A percentile compares a stretch with the other conserved stretches of the same genome.
These are phyloP conservation scores for Holothuria glaberrima DNA, from an alignment of 35 echinoderm and acorn worm species.

Conservation along the genomic window DNA sequence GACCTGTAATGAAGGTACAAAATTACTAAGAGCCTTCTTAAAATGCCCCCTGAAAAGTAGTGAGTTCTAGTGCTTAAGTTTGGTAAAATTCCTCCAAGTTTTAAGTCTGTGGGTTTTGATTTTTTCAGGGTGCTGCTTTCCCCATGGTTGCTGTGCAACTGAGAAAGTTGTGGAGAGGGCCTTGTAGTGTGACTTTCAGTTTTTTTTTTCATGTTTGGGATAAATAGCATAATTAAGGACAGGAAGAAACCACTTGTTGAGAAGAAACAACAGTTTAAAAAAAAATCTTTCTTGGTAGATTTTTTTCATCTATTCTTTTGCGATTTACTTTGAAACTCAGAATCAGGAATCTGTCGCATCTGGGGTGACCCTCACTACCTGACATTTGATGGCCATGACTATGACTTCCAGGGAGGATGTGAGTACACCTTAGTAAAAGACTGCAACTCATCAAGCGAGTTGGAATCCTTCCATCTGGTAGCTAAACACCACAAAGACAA, in stretches of 20 bases:
- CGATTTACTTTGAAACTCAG: slow-evolving; percentile 22
- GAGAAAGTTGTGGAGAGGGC: too few relatives aligned
- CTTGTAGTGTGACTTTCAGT: neutral
- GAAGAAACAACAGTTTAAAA: neutral
- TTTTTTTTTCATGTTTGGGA: neutral
- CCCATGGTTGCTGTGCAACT: too few relatives aligned
- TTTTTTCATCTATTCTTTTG: neutral
- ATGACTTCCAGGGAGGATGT: slow-evolving; percentile 86
- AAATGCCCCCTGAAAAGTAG: neutral
- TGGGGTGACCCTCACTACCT: slow-evolving; percentile 89
- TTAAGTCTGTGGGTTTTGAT: too few relatives aligned
- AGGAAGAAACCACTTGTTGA: neutral
- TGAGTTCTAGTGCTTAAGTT: too few relatives aligned
- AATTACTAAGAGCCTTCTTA: neutral
- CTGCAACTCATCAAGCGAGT: slow-evolving; percentile 14
- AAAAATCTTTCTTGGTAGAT: neutral
- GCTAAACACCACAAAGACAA: slow-evolving; percentile 48
- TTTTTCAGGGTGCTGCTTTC: too few relatives aligned
- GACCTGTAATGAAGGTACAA: slow-evolving; percentile 36
- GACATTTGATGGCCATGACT: slow-evolving; percentile 77
- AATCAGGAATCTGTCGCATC: slow-evolving; percentile 78
- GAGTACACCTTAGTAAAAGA: slow-evolving; percentile 83
- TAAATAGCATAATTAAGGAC: neutral
- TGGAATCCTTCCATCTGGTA: slow-evolving; percentile 33
- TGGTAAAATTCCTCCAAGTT: too few relatives aligned